Conservation (phyloP, 2,888 invertebrate genomes). For the Odontocolon sp. region DNA sequence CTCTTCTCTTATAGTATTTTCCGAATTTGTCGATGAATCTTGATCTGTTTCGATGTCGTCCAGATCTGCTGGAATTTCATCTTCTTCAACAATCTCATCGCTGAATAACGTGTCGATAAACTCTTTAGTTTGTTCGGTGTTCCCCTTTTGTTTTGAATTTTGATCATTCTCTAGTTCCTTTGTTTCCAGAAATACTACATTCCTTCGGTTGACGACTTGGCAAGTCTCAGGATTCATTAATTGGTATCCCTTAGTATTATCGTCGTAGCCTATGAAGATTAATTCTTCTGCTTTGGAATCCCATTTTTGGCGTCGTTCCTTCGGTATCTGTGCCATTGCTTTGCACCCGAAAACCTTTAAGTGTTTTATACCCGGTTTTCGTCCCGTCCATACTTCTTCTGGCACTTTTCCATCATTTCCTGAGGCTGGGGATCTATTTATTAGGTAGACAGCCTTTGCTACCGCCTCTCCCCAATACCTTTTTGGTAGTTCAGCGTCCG, state of each 20-base stretch:
- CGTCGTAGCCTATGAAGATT: conserved; percentile 57
- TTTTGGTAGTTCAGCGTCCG: not conserved
- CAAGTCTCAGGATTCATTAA: conserved; percentile 21
- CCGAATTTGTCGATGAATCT: too few species aligned
- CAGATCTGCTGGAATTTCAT: too few species aligned
- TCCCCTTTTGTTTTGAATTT: too few species aligned
- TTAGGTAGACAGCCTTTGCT: conserved; percentile 62
- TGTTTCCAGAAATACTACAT: conserved; percentile 43
- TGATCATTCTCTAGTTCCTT: not conserved
- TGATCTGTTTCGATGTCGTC: too few species aligned
- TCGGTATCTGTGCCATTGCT: conserved; percentile 73
- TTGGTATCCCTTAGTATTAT: conserved; percentile 55
- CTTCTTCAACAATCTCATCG: conserved; percentile 41
- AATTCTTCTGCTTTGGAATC: conserved; percentile 37
- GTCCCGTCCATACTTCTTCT: conserved; percentile 73
- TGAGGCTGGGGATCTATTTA: conserved; percentile 61
- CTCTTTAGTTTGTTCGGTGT: conserved; percentile 22
- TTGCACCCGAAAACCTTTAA: conserved; percentile 76
- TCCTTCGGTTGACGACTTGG: conserved; percentile 24
- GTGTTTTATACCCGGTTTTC: conserved; percentile 70
- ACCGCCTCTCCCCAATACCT: not conserved
- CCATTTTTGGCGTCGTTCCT: conserved; percentile 63
- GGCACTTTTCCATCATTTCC: conserved; percentile 66
- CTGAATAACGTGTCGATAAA: conserved; percentile 62
- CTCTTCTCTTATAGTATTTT: too few species aligned